Conservation (phyloP, 2,797 vertebrate genomes). For the Chiloscyllium punctatum region DNA sequence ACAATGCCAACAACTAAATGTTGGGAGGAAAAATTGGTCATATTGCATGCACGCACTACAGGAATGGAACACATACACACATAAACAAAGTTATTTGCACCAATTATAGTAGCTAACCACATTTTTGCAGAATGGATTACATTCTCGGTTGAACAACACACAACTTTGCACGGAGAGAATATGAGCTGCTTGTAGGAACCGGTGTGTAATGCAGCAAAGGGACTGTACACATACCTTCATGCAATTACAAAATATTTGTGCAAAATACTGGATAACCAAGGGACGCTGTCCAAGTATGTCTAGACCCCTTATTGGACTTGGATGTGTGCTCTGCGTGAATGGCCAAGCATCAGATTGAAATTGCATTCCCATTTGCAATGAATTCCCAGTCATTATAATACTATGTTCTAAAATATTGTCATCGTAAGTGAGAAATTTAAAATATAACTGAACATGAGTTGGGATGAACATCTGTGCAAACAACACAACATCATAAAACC, state of each 20-base stretch:
- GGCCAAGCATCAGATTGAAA: neutral
- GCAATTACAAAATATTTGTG: neutral
- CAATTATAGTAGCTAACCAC: neutral
- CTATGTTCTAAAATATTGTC: neutral
- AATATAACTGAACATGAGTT: neutral
- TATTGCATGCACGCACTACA: neutral
- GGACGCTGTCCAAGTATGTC: neutral
- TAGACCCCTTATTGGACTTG: neutral
- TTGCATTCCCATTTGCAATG: neutral
- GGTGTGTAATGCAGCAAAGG: neutral
- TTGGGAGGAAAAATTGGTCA: no score
- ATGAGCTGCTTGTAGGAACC: neutral
- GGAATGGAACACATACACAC: neutral
- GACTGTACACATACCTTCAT: neutral
- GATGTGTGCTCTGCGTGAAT: neutral
- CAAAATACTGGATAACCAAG: neutral
- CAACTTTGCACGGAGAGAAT: neutral
- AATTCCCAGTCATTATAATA: neutral
- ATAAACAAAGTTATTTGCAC: neutral
- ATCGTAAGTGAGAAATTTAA: neutral
- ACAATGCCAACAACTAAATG: neutral
- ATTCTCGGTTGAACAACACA: neutral
- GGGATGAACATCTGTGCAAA: neutral
- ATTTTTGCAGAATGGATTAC: neutral
- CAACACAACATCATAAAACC: neutral